Evolutionary conservation across 2,113 vertebrate species (phyloP), one percentile per base, ranked within the genome.

Genomic region (Antigone vipio): DNA sequence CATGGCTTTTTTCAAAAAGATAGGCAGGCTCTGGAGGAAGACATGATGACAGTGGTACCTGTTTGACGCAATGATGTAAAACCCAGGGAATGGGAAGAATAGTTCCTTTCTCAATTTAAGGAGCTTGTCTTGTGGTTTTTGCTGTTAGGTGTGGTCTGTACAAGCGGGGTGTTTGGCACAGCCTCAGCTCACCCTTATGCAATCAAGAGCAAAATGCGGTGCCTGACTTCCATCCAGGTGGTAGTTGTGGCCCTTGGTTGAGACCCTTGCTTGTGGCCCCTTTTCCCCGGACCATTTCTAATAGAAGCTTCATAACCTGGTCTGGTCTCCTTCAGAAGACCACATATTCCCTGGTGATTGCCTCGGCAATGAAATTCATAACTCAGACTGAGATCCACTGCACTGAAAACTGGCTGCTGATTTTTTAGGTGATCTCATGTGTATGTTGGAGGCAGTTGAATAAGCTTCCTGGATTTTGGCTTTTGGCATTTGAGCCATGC

Each of bases 41-140:
- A 17, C 0, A 0, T 27, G 29, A 34, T 81, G 76, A 47, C 0
- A 2, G 47, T 59, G 17, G 32, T 94, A 71, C 32, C 38, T 81
- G 44, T 85, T 94, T 71, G 73, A 55, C 2, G 3, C 21, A 71
- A 62, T 59, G 26, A 64, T 72, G 71, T 59, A 45, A 88, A 86
- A 66, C 50, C 3, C 6, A 49, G 15, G 14, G 13, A 77, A 17
- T 14, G 7, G 45, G 59, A 95, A 92, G 45, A 84, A 73, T 42
- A 79, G 53, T 47, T 64, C 7, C 9, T 80, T 71, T 67, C 24
- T 87, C 52, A 67, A 0, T 81, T 81, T 92, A 42, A 58, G 32
- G 49, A 80, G 20, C 47, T 74, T 66, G 68, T 15, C 24, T 63
- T 69, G 72, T 59, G 45, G 21, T 20, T 88, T 95, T 69, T 88